Percentiles rank a stretch among this genome's conserved stretches.
phyloP scores from a whole-genome alignment of 2,888 invertebrate species.

The Venusia cambrica region DNA sequence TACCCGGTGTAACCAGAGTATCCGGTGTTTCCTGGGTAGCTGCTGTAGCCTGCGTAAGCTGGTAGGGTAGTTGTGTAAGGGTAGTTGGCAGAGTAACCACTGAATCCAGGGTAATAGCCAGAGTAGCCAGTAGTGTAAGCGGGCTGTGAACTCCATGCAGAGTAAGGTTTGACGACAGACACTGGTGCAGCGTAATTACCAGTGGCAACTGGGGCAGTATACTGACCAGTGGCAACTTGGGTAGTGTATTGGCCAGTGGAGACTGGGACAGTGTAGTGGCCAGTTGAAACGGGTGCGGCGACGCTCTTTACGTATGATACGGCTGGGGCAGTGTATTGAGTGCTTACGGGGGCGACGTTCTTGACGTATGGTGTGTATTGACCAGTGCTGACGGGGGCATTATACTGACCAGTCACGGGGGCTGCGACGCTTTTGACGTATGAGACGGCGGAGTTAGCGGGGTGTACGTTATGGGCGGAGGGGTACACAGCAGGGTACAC shows the following conservation, averaged over 20 bases:
- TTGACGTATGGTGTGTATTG: slow-evolving; percentile 1
- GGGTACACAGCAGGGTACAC: neutral
- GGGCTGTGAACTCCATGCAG: slow-evolving; percentile 10
- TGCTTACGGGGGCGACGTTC: neutral
- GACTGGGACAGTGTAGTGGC: slow-evolving; percentile 5
- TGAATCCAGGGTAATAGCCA: slow-evolving; percentile 20
- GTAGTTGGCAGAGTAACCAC: slow-evolving; percentile 19
- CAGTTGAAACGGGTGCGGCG: slow-evolving; percentile 2
- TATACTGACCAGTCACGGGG: too few relatives aligned
- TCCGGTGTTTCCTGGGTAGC: too few relatives aligned
- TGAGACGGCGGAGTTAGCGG: slow-evolving; percentile 6
- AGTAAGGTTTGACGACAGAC: slow-evolving; percentile 13
- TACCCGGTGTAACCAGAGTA: slow-evolving; percentile 12
- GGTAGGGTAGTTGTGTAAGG: too few relatives aligned
- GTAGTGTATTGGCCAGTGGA: slow-evolving; percentile 6
- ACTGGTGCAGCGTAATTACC: slow-evolving; percentile 4
- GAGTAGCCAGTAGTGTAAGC: slow-evolving; percentile 10
- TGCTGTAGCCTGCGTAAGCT: too few relatives aligned
- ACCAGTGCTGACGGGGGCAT: neutral
- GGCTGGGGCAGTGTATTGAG: slow-evolving; percentile 5
- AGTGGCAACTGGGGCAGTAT: slow-evolving; percentile 1
- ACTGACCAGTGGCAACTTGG: slow-evolving; percentile 3
- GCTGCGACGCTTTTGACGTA: slow-evolving; percentile 11
- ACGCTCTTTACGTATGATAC: slow-evolving; percentile 1
- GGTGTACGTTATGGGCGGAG: neutral